Base-by-base conservation (phyloP, 2,113 vertebrate genomes). In the Periophthalmus modestus region DNA sequence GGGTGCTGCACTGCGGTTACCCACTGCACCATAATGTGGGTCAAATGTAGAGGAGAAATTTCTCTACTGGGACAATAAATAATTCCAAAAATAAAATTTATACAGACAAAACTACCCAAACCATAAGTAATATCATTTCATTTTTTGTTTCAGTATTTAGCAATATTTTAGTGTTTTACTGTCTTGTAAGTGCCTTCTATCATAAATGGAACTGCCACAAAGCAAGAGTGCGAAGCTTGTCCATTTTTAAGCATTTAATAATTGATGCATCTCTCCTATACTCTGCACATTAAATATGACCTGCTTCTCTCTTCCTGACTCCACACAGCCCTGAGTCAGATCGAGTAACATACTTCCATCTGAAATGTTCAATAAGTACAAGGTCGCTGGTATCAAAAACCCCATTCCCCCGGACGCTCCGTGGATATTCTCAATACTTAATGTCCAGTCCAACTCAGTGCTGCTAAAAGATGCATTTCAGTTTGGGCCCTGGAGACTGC, bases 291-390 rank as follows among this genome's bases (percentile, higher is more conserved):
- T 55, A 55, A 55, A 55, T 55, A 55, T 55, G 52, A 55, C 52
- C 52, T 55, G 52, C 52, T 55, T 55, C 52, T 55, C 52, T 55
- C n/a, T 55, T 55, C 52, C 52, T 55, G 52, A 55, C 52, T 55
- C 52, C 52, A 55, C n/a, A n/a, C 52, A 55, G 19, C 52, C 52
- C 52, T 21, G 19, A n/a, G 52, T 21, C 52, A 55, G 52, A 55
- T 55, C 19, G 16, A 55, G 52, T 55, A 55, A 21, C 52, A 55
- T 7, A 55, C 52, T 55, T 55, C 52, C 52, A 55, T 55, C 52
- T 55, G 19, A 55, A 55, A 55, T 55, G 52, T 55, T 55, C 52
- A 21, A 55, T 55, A 55, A 55, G 19, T 55, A 55, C 52, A 55
- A 55, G 52, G 52, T 55, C 52, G 52, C 52, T 55, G 52, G 18